phyloP scores from a whole-genome alignment of 53 echinoderm and acorn worm species.

The Henricia sp. region DNA sequence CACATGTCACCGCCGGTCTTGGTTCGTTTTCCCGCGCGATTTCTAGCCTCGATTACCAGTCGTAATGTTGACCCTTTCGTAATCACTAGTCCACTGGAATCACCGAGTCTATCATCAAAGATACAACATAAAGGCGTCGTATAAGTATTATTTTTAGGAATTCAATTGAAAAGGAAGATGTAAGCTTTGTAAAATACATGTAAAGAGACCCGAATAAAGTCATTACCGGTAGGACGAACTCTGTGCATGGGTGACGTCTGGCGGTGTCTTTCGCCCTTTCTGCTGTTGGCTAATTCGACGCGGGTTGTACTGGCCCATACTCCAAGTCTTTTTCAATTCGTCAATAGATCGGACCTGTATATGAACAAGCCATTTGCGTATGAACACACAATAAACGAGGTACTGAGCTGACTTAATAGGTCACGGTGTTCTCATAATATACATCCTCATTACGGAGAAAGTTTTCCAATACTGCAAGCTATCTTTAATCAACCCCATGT shows the following conservation, averaged over 20 bases:
- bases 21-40: constrained; percentile 20
- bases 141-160: too few relatives aligned
- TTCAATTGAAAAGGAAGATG: too few relatives aligned
- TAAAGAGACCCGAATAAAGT: not conserved
- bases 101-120: not conserved
- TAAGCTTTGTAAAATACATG: too few relatives aligned
- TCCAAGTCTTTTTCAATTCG: constrained; percentile 12
- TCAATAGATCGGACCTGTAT: constrained; percentile 15
- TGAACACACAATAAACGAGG: too few relatives aligned
- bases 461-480: too few relatives aligned
- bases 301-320: constrained; percentile 15
- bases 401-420: too few relatives aligned
- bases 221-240: constrained; percentile 38
- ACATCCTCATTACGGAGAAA: too few relatives aligned
- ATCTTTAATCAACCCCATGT: too few relatives aligned
- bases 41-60: constrained; percentile 47
- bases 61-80: constrained; percentile 14
- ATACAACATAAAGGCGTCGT: too few relatives aligned
- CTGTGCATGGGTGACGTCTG: constrained; percentile 21
- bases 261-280: not conserved
- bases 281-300: not conserved
- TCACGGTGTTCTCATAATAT: too few relatives aligned
- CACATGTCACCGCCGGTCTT: constrained; percentile 45
- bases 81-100: constrained; percentile 14
- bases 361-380: too few relatives aligned